A percentile compares a stretch with the other conserved stretches of the same genome.
Evolutionary conservation across 2,113 vertebrate genomes (phyloP).

Genomic region (Anas platyrhynchos): DNA sequence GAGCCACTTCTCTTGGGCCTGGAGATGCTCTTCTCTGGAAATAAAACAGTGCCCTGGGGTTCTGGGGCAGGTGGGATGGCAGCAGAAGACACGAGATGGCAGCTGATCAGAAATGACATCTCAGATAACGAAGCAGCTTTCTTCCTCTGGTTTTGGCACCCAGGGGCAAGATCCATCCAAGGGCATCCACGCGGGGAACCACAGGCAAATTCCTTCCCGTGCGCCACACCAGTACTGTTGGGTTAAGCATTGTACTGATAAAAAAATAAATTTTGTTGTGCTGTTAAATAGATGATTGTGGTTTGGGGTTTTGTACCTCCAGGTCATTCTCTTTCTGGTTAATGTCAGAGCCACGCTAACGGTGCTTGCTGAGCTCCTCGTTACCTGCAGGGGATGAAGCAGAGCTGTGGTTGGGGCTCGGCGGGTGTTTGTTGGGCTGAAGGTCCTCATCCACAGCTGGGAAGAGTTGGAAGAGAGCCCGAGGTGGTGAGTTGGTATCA

Average conservation of each 20-base stretch:
- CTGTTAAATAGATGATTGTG: background rate
- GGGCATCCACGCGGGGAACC: background rate
- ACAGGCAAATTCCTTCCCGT: background rate
- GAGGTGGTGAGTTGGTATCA: background rate
- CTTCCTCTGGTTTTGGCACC: background rate
- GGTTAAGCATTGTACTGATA: background rate
- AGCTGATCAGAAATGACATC: background rate
- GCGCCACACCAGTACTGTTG: rapidly evolving
- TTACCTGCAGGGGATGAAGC: background rate
- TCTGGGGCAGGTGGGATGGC: background rate
- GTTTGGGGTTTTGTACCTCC: background rate
- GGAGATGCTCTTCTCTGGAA: background rate
- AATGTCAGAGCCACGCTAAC: background rate
- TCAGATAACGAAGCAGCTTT: background rate
- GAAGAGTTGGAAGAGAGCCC: background rate
- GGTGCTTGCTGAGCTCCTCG: rapidly evolving
- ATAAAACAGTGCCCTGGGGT: background rate
- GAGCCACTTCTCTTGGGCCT: background rate
- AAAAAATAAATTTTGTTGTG: background rate
- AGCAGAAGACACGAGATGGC: background rate
- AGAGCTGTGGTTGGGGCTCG: background rate
- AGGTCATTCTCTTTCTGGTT: background rate
- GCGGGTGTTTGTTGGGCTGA: background rate
- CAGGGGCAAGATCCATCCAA: background rate
- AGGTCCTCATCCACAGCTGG: background rate